Evolutionary conservation across 2,888 invertebrate species (phyloP).

Genomic region (Leptopilina syphax): DNA sequence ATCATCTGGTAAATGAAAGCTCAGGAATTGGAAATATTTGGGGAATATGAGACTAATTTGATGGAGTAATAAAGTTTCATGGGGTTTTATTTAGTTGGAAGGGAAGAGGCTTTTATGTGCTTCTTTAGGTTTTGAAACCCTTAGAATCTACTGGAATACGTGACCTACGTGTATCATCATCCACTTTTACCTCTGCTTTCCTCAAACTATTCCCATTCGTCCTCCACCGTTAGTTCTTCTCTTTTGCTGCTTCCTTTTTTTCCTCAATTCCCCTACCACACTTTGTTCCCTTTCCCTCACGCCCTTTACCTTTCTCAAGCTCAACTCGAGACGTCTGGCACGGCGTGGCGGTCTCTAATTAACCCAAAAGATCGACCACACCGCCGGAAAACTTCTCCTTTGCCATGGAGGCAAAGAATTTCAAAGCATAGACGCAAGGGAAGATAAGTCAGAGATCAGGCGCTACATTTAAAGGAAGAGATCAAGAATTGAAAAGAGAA

Average conservation of each 20-base stretch:
- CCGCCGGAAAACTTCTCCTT: conserved; percentile 61
- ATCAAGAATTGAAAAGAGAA: conserved; percentile 59
- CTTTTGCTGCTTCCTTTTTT: conserved; percentile 52
- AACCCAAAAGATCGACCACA: conserved; percentile 68
- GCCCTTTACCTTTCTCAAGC: conserved; percentile 46
- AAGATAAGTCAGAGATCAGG: conserved; percentile 33
- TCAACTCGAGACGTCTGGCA: conserved; percentile 70
- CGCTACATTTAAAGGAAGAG: conserved; percentile 4
- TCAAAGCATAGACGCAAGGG: conserved; percentile 24
- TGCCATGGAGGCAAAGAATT: conserved; percentile 33
- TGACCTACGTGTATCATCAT: conserved; percentile 38
- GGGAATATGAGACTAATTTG: conserved; percentile 33
- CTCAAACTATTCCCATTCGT: conserved; percentile 48
- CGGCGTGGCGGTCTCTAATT: conserved; percentile 71
- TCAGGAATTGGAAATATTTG: no score
- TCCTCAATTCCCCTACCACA: neutral
- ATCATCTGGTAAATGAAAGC: no score
- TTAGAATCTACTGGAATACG: conserved; percentile 43
- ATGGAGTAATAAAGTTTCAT: conserved; percentile 44
- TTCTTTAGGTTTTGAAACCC: conserved; percentile 14
- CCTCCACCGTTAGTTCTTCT: conserved; percentile 49
- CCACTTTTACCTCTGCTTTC: conserved; percentile 43
- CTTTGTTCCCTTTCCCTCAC: conserved; percentile 22
- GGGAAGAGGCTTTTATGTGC: conserved; percentile 41
- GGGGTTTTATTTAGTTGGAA: conserved; percentile 39